Conservation (phyloP, 2,113 vertebrate genomes). For the Calidris pugnax region DNA sequence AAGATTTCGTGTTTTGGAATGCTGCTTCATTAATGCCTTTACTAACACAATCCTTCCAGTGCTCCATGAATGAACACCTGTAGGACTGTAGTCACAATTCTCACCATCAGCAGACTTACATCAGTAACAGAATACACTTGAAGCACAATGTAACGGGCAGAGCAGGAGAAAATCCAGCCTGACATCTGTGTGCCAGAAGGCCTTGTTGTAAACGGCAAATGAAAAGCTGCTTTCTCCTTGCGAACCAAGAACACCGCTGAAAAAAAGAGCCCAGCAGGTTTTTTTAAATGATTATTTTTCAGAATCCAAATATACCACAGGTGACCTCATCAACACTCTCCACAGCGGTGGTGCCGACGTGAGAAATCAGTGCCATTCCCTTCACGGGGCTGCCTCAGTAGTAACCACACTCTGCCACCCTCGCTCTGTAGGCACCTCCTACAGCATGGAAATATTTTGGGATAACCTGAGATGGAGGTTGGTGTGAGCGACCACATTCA, state of each 20-base stretch:
- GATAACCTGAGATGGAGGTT: background rate
- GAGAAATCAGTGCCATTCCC: background rate
- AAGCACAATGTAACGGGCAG: background rate
- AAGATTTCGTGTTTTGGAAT: background rate
- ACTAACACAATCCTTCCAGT: background rate
- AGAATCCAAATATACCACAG: background rate
- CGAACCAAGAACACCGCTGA: background rate
- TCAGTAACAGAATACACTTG: background rate
- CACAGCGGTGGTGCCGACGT: background rate
- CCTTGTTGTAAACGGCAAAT: background rate
- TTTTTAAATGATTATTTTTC: background rate
- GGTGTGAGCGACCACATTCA: background rate
- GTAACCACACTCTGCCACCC: background rate
- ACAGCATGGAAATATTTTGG: accelerated
- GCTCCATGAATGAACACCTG: background rate
- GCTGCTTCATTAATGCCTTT: background rate
- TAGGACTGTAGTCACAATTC: background rate
- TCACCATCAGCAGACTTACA: background rate
- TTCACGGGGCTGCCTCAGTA: background rate
- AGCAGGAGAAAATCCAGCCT: background rate
- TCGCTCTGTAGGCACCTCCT: background rate
- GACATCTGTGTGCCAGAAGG: background rate
- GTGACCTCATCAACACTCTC: background rate
- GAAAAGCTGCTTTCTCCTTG: background rate
- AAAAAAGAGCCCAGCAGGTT: background rate